Evolutionary conservation across 2,113 vertebrate genomes (phyloP).

Genomic region (Proteles cristata): DNA sequence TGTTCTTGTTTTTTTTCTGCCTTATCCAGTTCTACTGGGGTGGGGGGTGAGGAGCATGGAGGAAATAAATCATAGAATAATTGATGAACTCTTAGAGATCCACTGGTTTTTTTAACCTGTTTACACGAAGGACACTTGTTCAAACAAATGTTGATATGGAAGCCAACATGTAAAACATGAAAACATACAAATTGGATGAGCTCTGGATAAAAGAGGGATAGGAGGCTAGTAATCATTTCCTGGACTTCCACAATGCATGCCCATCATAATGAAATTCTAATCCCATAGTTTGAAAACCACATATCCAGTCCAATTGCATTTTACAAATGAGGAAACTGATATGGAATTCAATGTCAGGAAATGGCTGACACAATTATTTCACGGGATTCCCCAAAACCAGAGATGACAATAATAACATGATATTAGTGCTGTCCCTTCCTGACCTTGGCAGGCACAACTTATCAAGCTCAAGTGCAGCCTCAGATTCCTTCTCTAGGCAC

Average conservation of each 20-base stretch:
- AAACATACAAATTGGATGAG: background rate
- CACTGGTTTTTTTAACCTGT: background rate
- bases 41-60: background rate
- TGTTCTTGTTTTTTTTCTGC: background rate
- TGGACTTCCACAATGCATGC: background rate
- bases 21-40: background rate
- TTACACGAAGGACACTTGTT: background rate
- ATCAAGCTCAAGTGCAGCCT: constrained; percentile 2
- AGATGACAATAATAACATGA: constrained; percentile 8
- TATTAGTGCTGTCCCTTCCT: background rate
- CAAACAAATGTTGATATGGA: background rate
- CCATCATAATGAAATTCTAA: background rate
- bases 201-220: background rate
- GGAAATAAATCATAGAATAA: background rate
- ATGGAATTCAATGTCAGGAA: background rate
- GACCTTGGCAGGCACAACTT: background rate
- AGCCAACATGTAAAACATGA: background rate
- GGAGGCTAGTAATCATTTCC: background rate
- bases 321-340: constrained; percentile 44
- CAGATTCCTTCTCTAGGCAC: background rate
- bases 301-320: background rate
- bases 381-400: background rate
- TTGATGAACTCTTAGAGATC: background rate
- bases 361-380: background rate
- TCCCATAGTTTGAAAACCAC: background rate